A percentile compares a stretch with the other conserved stretches of the same genome.
Evolutionary conservation across 2,797 vertebrate genomes (phyloP).

Genomic region (Lates japonicus): DNA sequence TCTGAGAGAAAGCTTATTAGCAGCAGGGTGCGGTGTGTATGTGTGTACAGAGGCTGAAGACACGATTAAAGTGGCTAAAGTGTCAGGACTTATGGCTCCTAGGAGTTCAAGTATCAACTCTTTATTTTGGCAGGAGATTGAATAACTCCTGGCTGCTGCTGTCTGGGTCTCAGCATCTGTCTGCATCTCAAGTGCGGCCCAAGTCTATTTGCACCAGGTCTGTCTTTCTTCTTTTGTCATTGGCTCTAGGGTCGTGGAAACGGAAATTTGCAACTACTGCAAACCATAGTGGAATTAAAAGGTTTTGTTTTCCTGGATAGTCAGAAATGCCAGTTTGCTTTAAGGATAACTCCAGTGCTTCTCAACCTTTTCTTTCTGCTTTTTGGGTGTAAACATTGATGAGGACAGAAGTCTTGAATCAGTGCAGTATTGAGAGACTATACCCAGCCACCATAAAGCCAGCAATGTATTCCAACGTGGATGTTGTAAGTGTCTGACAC

Average conservation of each 20-base stretch:
- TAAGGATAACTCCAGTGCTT: too few relatives aligned
- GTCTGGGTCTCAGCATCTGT: constrained; percentile 42
- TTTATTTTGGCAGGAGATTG: constrained; percentile 67
- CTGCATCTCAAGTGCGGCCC: constrained; percentile 50
- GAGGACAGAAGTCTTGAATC: too few relatives aligned
- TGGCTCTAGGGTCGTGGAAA: not conserved
- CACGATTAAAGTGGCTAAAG: constrained; percentile 64
- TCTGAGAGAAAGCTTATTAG: constrained; percentile 46
- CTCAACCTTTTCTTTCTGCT: not conserved
- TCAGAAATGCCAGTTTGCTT: not conserved
- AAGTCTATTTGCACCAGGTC: constrained; percentile 15
- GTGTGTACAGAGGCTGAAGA: constrained; percentile 18
- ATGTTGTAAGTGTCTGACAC: too few relatives aligned
- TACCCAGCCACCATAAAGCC: too few relatives aligned
- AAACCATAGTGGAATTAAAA: not conserved
- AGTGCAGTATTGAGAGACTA: too few relatives aligned
- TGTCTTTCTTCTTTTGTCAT: constrained; percentile 22
- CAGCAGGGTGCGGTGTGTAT: not conserved
- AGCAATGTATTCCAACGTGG: too few relatives aligned
- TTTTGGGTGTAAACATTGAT: not conserved
- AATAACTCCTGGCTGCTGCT: constrained; percentile 45
- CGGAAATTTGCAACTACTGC: not conserved
- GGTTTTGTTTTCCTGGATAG: not conserved
- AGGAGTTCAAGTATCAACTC: constrained; percentile 52
- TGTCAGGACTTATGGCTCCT: constrained; percentile 66